Evolutionary conservation across 2,797 vertebrate genomes (phyloP), one percentile per base, ranked within the genome.

Genomic region (Tragopan temminckii): DNA sequence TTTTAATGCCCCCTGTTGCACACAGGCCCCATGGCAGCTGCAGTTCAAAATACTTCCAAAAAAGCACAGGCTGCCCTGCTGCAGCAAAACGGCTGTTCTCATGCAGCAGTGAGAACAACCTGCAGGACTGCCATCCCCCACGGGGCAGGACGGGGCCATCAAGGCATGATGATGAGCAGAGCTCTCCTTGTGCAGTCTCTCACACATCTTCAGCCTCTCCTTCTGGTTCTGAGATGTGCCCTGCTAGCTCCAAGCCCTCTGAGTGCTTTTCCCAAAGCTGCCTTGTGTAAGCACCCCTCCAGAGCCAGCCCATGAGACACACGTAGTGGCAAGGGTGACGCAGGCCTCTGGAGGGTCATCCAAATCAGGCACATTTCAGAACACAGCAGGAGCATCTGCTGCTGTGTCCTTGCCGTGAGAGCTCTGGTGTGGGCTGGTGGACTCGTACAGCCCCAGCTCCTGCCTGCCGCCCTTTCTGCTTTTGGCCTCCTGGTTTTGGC

Each of bases 1-100:
- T 76, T 85, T 85, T 85, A 88, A 89, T 68, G 81, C 50, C 72
- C 55, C 76, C 61, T 50, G 38, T 58, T 85, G 82, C 80, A 48
- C 70, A 11, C 1, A 74, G 46, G 8, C 55, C 77, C 66, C 3
- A 0, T 25, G 80, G 88, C 81, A 90, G 70, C 46, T 53, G 85
- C 36, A 7, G 27, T 36, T 61, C 25, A 3, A 68, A 78, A 61
- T 7, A 7, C 42, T 58, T 21, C 1, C 5, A 64, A 29, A 50
- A 35, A 40, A 45, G 27, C 2, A 2, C 80, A 35, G 43, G 43
- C 63, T 35, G 69, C 70, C 1, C 3, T 1, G 19, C 24, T 11
- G 69, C 2, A 8, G 4, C 16, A 33, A 0, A 23, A 29, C 5
- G 4, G 78, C 21, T 53, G 10, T 75, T 74, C 66, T 55, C 45